Base-by-base conservation (phyloP, 2,113 vertebrate genomes). In the Prionailurus bengalensis region DNA sequence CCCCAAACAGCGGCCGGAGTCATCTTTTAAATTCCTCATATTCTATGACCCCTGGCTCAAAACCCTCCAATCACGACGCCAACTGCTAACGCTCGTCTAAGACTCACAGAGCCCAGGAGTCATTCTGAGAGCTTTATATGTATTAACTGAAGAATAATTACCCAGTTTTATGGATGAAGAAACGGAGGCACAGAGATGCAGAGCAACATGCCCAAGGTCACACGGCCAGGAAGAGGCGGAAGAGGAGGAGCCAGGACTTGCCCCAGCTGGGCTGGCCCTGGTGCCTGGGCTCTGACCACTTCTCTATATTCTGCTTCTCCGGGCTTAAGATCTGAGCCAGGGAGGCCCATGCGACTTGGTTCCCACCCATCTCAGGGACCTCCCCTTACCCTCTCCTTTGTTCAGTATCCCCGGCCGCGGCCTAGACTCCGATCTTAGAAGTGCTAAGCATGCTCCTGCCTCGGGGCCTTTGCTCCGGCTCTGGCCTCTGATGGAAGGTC, bases 341-440 rank as follows among this genome's bases (percentile, higher is more conserved):
- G 27, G 6, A 66, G 58, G 85, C 3, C 39, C 29, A 33, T 0
- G 1, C 1, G 1, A 27, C 27, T 39, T 7, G 33, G 48, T 3
- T 29, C 31, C 66, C 21, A 1, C 9, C 83, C 23, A 5, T 15
- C 23, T 12, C 29, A 39, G 17, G 88, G n/a, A 25, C 42, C 21
- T 78, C 63, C 74, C 36, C 31, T 68, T 19, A 27, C 25, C 4
- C 11, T 21, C 16, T 51, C 71, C 70, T 88, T 8, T 81, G 85
- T 6, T 21, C 19, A 3, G 23, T 17, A 48, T 2, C 27, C 42
- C 68, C 25, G 23, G 79, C 31, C 68, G 13, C 23, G 2, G 10
- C 25, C 2, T 14, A 21, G 14, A 21, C 58, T 15, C 31, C 53
- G 4, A 33, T 63, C 42, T 63, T 71, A 4, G 68, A 66, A 33